Evolutionary conservation across 2,888 invertebrate genomes (phyloP), one percentile per base, ranked within the genome.

Genomic region (Amiota minor): DNA sequence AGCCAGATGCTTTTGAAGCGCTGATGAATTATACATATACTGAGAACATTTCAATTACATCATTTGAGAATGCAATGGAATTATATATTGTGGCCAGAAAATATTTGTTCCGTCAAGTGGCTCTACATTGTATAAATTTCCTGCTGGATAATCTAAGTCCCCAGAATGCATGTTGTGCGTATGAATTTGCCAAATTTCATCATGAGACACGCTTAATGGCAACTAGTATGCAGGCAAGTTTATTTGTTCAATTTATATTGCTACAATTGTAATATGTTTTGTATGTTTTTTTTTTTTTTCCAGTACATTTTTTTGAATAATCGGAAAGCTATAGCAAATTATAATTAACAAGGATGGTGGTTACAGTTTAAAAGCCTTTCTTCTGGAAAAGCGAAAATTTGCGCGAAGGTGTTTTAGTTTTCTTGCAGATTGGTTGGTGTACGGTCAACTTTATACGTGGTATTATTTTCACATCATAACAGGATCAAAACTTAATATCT

Each of bases 81-180:
- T 88, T 96, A 50, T 96, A 96, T 86, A 96, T 96, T 88, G 95
- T 95, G 72, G 96, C 96, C 11, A 96, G 96, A 85, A 96, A 96
- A 85, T 96, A 96, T 82, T 95, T 96, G 94, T 88, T 96, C 72
- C 96, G 96, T 0, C 93, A 94, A 88, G 91, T 96, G 11, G 95
- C 96, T 0, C 94, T 95, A 77, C 94, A 95, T 80, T 96, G 96
- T 86, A 96, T 95, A 0, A 92, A 93, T 77, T 96, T 93, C 84
- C 90, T 96, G n/a, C 96, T 96, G 95, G 93, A 94, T 1, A 89
- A 89, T 76, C 74, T 90, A 1, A 88, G 88, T 74, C 94, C 95
- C 0, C 93, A 93, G 83, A 96, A 96, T 89, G 96, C 95, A 0
- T 96, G 96, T 79, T 90, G 96, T 67, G 96, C 96, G 0, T 96